phyloP scores from a whole-genome alignment of 1,140 invertebrate species.

The Ooceraea biroi region DNA sequence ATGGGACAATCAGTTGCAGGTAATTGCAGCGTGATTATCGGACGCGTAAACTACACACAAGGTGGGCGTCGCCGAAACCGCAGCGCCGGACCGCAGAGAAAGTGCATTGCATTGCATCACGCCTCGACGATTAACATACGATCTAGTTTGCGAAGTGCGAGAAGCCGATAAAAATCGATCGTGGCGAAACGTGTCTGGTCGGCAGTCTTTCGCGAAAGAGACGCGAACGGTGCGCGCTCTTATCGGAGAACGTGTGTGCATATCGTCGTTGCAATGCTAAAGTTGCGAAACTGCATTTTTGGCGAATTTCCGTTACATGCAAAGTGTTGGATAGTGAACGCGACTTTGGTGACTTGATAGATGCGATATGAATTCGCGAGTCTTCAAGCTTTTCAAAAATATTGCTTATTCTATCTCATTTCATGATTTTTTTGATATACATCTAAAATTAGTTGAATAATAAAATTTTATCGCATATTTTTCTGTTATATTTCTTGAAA shows the following conservation, averaged over 20 bases:
- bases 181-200: slow-evolving; percentile 47
- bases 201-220: slow-evolving; percentile 37
- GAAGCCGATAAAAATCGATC: slow-evolving; percentile 50
- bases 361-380: slow-evolving; percentile 1
- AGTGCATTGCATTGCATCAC: slow-evolving; percentile 41
- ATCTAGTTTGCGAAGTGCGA: slow-evolving; percentile 53
- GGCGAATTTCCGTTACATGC: slow-evolving; percentile 38
- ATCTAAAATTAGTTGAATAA: neutral
- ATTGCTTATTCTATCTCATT: neutral
- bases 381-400: slow-evolving; percentile 4
- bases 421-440: neutral
- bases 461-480: neutral
- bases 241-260: slow-evolving; percentile 49
- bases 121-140: slow-evolving; percentile 38
- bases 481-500: neutral
- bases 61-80: slow-evolving; percentile 26
- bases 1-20: slow-evolving; percentile 5
- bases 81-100: slow-evolving; percentile 24
- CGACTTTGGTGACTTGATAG: neutral
- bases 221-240: slow-evolving; percentile 29
- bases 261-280: slow-evolving; percentile 38
- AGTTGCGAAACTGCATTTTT: slow-evolving; percentile 38
- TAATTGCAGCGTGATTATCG: slow-evolving; percentile 24
- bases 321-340: slow-evolving; percentile 15
- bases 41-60: slow-evolving; percentile 10